These are phyloP conservation scores for Brachionus paranguensis DNA, from an alignment of 1,140 invertebrate genomes.

Conservation along the genomic window DNA sequence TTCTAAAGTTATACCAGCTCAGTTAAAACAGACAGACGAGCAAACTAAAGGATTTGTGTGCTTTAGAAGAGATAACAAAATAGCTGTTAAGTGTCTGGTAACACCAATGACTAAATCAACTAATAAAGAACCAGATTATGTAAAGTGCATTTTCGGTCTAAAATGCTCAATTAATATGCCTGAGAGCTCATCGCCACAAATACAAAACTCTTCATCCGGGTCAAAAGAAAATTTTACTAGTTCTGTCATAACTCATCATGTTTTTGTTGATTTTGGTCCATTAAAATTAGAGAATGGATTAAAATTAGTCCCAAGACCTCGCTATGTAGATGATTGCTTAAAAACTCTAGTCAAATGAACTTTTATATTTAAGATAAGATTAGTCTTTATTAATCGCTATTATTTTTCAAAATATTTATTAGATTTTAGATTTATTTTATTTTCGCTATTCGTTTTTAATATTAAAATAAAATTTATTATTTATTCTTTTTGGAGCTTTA, in stretches of 20 bases:
- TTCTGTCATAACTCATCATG: neutral
- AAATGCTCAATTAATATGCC: neutral
- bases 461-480: neutral
- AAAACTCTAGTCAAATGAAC: neutral
- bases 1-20: neutral
- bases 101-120: neutral
- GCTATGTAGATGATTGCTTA: conserved; percentile 8
- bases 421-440: neutral
- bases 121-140: neutral
- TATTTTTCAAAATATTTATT: neutral
- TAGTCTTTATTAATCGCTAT: neutral
- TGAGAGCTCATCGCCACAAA: neutral
- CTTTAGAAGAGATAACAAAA: conserved; percentile 27
- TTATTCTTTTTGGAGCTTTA: neutral
- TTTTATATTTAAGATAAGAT: neutral
- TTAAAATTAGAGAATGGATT: neutral
- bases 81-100: conserved; percentile 8
- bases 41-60: conserved; percentile 27
- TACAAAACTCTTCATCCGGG: neutral
- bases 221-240: neutral
- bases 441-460: neutral
- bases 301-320: conserved; percentile 14
- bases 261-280: conserved; percentile 18
- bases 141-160: conserved; percentile 7
- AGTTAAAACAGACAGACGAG: neutral